Base-by-base conservation (phyloP, 2,888 invertebrate genomes). In the Nymphalis polychloros region DNA sequence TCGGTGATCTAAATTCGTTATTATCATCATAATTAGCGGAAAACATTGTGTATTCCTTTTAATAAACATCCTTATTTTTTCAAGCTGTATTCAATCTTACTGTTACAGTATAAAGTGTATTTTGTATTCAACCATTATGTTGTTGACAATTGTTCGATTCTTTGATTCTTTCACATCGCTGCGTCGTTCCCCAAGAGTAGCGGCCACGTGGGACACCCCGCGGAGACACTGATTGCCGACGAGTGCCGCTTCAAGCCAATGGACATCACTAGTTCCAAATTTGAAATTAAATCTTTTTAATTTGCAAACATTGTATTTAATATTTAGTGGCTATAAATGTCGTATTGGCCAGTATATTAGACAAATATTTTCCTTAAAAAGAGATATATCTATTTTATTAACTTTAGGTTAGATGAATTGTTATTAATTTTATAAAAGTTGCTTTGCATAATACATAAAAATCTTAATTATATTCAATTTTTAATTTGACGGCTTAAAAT, bases 151-250 rank as follows among this genome's bases (percentile, higher is more conserved):
- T 73, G 17, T 23, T 52, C 52, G 23, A 16, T 52, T 55, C 53
- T 70, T 74, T 73, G 84, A 81, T 86, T 86, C 79, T 84, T 78
- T 84, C 85, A 87, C 87, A 76, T 82, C 81, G 84, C 72, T 86
- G 86, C 75, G 73, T 78, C 67, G 77, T 78, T 82, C 85, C 84
- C 87, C 79, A 79, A 83, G 79, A 75, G 75, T 78, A 76, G 85
- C 41, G 41, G 41, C 85, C 90, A 89, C 91, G 90, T 87, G 89
- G 85, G 92, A 79, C 90, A 74, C 84, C 92, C 91, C 86, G 89
- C 81, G 69, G 91, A 70, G 89, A 76, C 79, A 77, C 64, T 89
- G 90, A 92, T 90, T 88, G 90, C 82, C 81, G 85, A 78, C 90
- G 89, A 88, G 84, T 84, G 91, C 81, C 91, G 86, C 78, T 89